phyloP scores from a whole-genome alignment of 1,140 invertebrate species.

The Drosophila prosaltans region DNA sequence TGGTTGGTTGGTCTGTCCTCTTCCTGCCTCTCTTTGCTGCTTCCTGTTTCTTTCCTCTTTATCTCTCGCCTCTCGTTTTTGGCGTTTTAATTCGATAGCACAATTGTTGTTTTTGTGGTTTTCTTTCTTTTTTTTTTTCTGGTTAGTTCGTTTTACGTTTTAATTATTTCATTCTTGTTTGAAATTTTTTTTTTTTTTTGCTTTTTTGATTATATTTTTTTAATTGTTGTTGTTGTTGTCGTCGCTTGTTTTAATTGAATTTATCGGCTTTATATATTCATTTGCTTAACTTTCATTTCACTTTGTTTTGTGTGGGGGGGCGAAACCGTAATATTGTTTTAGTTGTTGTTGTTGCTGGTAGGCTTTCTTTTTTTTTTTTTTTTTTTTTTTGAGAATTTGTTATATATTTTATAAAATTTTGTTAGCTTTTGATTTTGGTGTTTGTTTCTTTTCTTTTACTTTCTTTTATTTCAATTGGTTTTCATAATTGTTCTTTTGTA shows the following conservation, averaged over 20 bases:
- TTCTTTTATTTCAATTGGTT: slow-evolving; percentile 42
- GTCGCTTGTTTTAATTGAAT: slow-evolving; percentile 36
- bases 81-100: background rate
- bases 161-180: slow-evolving; percentile 47
- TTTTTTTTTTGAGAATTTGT: slow-evolving; percentile 26
- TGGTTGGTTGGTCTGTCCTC: background rate
- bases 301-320: background rate
- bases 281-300: slow-evolving; percentile 46
- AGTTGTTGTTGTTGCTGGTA: slow-evolving; percentile 15
- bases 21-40: background rate
- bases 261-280: slow-evolving; percentile 40
- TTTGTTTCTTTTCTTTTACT: slow-evolving; percentile 33
- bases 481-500: slow-evolving; percentile 26
- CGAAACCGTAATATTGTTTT: slow-evolving; percentile 16
- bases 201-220: background rate
- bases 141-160: slow-evolving; percentile 22
- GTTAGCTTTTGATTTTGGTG: slow-evolving; percentile 43
- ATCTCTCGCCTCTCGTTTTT: background rate
- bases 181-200: slow-evolving; percentile 24
- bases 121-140: background rate
- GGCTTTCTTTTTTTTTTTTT: slow-evolving; percentile 38
- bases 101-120: slow-evolving; percentile 16
- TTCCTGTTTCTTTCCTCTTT: background rate
- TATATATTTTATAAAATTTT: slow-evolving; percentile 42
- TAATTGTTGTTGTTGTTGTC: slow-evolving; percentile 24